Evolutionary conservation across 2,113 vertebrate genomes (phyloP), one percentile per base, ranked within the genome.

Genomic region (Zosterops lateralis): DNA sequence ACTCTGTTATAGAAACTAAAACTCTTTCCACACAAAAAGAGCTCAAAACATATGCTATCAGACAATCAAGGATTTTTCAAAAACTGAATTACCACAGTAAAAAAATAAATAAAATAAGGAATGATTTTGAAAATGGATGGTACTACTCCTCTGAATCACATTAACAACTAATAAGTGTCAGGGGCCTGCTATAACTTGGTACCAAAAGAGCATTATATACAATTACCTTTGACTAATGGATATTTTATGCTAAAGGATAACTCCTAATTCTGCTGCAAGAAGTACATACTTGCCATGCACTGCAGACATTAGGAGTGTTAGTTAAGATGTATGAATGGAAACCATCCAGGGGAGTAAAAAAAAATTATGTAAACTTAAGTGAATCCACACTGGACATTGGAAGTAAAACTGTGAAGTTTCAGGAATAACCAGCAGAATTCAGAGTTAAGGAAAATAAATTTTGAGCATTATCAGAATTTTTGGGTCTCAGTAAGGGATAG

Each of bases 181-280:
- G 83, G 54, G n/a, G 34, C 28, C 73, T 93, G 29, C n/a, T 78
- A 9, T 57, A 93, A 84, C 68, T 91, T 79, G 58, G 70, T 57
- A 90, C 76, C 84, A 79, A 85, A 93, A 90, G 45, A 73, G 22
- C 38, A 58, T 92, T 91, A 73, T 70, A 51, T 1, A 17, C 68
- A 91, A 91, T 77, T 91, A 42, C 58, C 89, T 90, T 84, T 87
- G 62, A 87, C 62, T 92, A 93, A 92, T 44, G 66, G 62, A 18
- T 60, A 56, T 54, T 85, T 93, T 87, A 91, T 68, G 74, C 68
- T 85, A 87, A 92, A 92, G 57, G 74, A 61, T 92, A 93, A 84
- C 32, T 34, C 73, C 62, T 87, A 72, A 87, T 89, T 89, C 64
- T 79, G 48, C 51, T 89, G 58, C 45, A 93, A 38, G 44, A 67